Evolutionary conservation across 2,888 invertebrate genomes (phyloP), one percentile per base, ranked within the genome.

Genomic region (Brachylomia viminalis): DNA sequence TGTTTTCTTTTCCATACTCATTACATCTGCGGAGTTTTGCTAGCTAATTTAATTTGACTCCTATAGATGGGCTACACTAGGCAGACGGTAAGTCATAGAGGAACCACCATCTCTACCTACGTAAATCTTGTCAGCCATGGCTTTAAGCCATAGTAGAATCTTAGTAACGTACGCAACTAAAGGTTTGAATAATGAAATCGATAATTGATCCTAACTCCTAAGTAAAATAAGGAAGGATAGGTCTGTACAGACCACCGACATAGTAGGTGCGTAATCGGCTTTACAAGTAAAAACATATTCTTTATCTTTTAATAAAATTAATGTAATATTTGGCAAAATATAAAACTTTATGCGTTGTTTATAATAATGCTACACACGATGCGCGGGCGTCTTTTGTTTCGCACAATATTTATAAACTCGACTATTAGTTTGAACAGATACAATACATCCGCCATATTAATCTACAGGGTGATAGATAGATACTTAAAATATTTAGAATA

Each of bases 311-410:
- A 20, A 52, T 45, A 72, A 58, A 59, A 64, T 71, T 27, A 61
- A 68, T 76, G 42, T 68, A 56, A 68, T 77, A 69, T 77, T 70
- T 61, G 56, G 56, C 67, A 64, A 54, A 64, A 23, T 71, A 80
- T 71, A 80, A 78, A 76, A 73, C 8, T 81, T 72, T 76, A 84
- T 77, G 67, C 0, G n/a, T 75, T 83, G 76, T 85, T 75, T 83
- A 77, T 75, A 61, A 78, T 74, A 75, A 72, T 61, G 30, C 30
- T 58, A 70, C 59, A 68, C 45, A 61, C 42, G 58, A 62, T 67
- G 80, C 70, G 76, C 72, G 47, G 68, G 71, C 68, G 62, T 82
- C 82, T 78, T 66, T 82, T 82, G 82, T 82, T 81, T 72, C 42
- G 30, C 17, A 56, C 17, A 64, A 77, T 75, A 70, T 75, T 80